Conservation (phyloP, 1,140 invertebrate genomes). For the Contarinia nasturtii region DNA sequence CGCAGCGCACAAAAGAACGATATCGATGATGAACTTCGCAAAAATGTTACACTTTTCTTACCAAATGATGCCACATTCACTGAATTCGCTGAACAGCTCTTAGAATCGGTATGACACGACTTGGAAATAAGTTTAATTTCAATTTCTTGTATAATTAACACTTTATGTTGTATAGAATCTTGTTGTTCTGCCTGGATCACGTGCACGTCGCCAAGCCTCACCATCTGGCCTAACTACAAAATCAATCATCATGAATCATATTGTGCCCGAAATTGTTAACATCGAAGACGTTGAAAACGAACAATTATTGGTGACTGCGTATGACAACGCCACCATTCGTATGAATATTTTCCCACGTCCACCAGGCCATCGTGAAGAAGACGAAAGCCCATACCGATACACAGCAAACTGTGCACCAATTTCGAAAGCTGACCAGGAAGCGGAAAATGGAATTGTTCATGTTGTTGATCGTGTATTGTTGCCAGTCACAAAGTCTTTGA, state of each 20-base stretch:
- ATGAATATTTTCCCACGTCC: constrained; percentile 37
- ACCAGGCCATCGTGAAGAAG: constrained; percentile 18
- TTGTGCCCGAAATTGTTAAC: constrained; percentile 24
- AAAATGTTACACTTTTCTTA: constrained; percentile 33
- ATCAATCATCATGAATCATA: constrained; percentile 24
- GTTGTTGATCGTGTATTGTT: constrained; percentile 39
- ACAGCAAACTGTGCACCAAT: constrained; percentile 34
- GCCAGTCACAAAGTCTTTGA: constrained; percentile 26
- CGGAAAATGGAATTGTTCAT: constrained; percentile 47
- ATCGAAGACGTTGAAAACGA: constrained; percentile 27
- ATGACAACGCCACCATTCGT: constrained; percentile 30
- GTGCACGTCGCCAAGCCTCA: constrained; percentile 6
- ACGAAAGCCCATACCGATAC: constrained; percentile 12
- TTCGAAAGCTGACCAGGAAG: constrained; percentile 26
- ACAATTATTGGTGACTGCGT: constrained; percentile 23
- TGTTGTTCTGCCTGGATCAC: constrained; percentile 1
- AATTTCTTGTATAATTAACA: too few relatives aligned
- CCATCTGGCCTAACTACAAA: constrained; percentile 12
- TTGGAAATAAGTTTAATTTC: too few relatives aligned
- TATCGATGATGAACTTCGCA: constrained; percentile 23
- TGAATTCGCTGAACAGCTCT: constrained; percentile 25
- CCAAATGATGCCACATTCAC: constrained; percentile 32
- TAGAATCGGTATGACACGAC: constrained; percentile 18
- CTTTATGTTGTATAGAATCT: constrained; percentile 2
- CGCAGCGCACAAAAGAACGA: constrained; percentile 25